Evolutionary conservation across 1,140 invertebrate genomes (phyloP), one percentile per base, ranked within the genome.

Genomic region (Heliothis subflexa): DNA sequence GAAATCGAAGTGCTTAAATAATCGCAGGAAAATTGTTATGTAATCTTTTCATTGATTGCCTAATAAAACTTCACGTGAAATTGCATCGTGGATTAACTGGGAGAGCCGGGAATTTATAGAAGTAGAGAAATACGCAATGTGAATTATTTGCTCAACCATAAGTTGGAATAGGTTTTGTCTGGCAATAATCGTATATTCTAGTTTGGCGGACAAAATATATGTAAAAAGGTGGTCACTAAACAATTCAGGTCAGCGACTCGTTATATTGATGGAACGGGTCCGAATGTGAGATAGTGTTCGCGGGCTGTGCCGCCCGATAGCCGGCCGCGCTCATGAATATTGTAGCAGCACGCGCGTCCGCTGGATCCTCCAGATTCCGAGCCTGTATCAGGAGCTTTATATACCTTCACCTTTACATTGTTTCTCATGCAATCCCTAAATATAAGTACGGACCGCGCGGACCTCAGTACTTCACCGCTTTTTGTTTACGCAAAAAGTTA

Each of bases 191-290:
- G 74, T 72, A 77, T 73, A 54, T 77, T 47, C 40, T 75, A 54
- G 16, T 50, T 75, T 16, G 21, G 45, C 50, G 70, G 18, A 77
- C 50, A 74, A 76, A 74, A 78, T 80, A 81, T 75, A 81, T 75
- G 62, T 81, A 81, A 81, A 83, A 85, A 85, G 79, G 79, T 83
- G 73, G 78, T 79, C 77, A 77, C 70, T 83, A 86, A 85, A 86
- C 81, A 85, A 86, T 86, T 86, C 83, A 81, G 85, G 82, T 83
- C 83, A 85, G 82, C 73, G 64, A 82, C 83, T 87, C 82, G 83
- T 87, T 87, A 84, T 85, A 86, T 86, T 87, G 85, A 85, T 87
- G 84, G 83, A 87, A 84, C 75, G 82, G 80, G 81, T 84, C 79
- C 81, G 84, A 86, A 85, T 87, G 84, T 80, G 83, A 85, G 84